Evolutionary conservation across 2,113 vertebrate species (phyloP), one percentile per base, ranked within the genome.

Genomic region (Epinephelus fuscoguttatus): DNA sequence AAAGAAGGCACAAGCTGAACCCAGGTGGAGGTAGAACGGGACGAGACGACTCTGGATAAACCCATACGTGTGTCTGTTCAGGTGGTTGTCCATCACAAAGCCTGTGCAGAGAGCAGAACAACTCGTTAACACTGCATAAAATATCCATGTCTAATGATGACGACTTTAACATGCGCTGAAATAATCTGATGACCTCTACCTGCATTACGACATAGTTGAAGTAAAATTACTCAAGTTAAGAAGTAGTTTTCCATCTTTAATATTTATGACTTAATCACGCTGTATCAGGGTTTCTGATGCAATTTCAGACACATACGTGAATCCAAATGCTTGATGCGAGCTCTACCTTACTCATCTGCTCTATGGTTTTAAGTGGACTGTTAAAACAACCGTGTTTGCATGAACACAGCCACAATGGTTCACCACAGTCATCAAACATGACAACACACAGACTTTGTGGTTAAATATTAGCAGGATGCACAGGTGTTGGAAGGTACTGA

Each of bases 1-100:
- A 83, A 96, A 90, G 94, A 97, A 97, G 50, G 97, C 96, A 3
- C 96, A 96, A 2, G 93, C 85, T 1, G 96, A 97, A 55, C 95
- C 83, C 17, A 96, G 85, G 88, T 96, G 95, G 85, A 96, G 96
- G 84, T 96, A 97, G 75, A 95, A 96, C 0, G 97, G 96, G 70
- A 97, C 96, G 17, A 97, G 96, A 9, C 94, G 64, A 0, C 94
- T 95, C 89, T 96, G 95, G 81, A 97, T 96, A 72, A 94, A 96
- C 21, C 96, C 94, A 0, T 91, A 96, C 0, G 95, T 96, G 90
- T 96, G 96, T 90, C 94, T 93, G 88, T 96, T 95, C 76, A 97
- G 94, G 88, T 91, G 87, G 84, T 87, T 96, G 93, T 95, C 89
- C 96, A 97, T 96, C 89, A 96, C 95, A 11, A 97, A 95, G 64